phyloP scores from a whole-genome alignment of 2,113 vertebrate genomes.

The Salminus brasiliensis region DNA sequence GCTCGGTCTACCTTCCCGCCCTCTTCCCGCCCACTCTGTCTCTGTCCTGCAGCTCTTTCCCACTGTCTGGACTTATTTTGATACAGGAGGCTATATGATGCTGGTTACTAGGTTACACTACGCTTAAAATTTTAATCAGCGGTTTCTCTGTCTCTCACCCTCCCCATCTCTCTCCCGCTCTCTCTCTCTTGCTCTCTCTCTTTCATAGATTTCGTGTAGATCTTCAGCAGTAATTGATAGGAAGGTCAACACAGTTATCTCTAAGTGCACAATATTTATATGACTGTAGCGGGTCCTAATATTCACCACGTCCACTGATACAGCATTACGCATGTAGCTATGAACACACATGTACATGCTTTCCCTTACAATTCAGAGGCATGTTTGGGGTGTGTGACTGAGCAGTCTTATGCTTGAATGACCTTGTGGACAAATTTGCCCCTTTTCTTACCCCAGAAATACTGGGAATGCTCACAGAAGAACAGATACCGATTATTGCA shows the following conservation, averaged over 20 bases:
- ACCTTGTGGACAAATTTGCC: too few species aligned
- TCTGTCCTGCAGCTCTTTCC: slow-evolving; percentile 8
- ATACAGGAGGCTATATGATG: slow-evolving; percentile 42
- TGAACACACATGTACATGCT: neutral
- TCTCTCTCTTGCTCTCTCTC: slow-evolving; percentile 40
- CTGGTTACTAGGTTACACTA: slow-evolving; percentile 48
- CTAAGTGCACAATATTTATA: too few species aligned
- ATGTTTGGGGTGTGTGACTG: too few species aligned
- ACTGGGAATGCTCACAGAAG: too few species aligned
- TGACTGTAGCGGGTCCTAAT: neutral
- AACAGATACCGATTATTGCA: too few species aligned
- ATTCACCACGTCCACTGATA: neutral
- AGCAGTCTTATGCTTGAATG: too few species aligned
- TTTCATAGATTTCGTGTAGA: neutral
- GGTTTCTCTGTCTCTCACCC: slow-evolving; percentile 24
- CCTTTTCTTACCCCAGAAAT: too few species aligned
- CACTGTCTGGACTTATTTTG: slow-evolving; percentile 26
- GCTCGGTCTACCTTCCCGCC: neutral
- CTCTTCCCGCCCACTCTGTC: neutral
- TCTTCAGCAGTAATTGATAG: slow-evolving; percentile 21
- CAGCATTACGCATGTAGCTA: neutral
- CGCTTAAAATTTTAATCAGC: slow-evolving; percentile 56
- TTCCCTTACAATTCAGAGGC: neutral
- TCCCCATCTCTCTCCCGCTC: neutral
- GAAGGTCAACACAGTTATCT: too few species aligned